Percentiles rank a stretch among this genome's conserved stretches.
Evolutionary conservation across 1,140 invertebrate genomes (phyloP).

Genomic region (Delia radicum): DNA sequence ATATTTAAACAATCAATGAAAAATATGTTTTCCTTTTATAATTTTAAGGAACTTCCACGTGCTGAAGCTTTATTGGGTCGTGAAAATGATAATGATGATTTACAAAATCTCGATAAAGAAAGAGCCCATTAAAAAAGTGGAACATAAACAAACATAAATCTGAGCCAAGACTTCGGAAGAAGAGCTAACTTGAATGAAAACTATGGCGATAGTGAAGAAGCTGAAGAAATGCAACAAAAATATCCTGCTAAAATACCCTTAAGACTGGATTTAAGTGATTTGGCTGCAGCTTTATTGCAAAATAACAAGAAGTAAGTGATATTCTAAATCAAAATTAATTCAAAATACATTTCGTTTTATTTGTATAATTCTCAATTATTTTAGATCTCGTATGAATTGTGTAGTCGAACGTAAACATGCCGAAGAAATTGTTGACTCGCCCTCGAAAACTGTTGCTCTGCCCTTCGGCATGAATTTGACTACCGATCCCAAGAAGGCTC

Average conservation of each 20-base stretch:
- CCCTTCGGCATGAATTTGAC: conserved; percentile 70
- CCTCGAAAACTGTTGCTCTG: conserved; percentile 65
- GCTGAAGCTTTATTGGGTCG: conserved; percentile 51
- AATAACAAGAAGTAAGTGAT: conserved; percentile 68
- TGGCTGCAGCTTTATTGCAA: conserved; percentile 73
- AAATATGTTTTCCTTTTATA: not conserved
- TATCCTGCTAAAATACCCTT: conserved; percentile 75
- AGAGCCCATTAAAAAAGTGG: conserved; percentile 38
- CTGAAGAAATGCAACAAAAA: conserved; percentile 62
- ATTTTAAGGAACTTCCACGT: conserved; percentile 48
- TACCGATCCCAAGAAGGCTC: conserved; percentile 71
- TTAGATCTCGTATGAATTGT: conserved; percentile 78
- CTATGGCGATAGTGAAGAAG: conserved; percentile 52
- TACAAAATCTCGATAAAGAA: conserved; percentile 47
- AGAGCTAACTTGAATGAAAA: conserved; percentile 27
- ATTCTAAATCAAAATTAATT: not conserved
- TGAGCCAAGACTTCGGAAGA: conserved; percentile 31
- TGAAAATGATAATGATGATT: conserved; percentile 40
- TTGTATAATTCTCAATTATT: not conserved
- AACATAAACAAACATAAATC: conserved; percentile 33
- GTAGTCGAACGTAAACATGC: conserved; percentile 81
- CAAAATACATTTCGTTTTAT: no score
- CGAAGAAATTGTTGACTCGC: conserved; percentile 77
- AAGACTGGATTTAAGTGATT: conserved; percentile 76
- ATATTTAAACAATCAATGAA: no score